Evolutionary conservation across 2,797 vertebrate species (phyloP).

Genomic region (Acanthurus lineatus): DNA sequence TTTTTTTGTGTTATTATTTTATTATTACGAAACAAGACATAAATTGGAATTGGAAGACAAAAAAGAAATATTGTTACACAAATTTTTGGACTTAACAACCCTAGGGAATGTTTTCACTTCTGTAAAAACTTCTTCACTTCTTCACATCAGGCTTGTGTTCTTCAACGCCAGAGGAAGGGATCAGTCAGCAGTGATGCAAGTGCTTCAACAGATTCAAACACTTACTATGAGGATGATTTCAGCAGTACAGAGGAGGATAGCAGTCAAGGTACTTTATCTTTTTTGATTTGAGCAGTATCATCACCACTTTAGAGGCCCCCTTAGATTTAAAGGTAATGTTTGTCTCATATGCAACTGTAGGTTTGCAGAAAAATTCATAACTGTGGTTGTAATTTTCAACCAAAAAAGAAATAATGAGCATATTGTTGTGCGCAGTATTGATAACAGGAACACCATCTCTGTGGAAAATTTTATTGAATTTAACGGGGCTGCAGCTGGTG

Average conservation of each 20-base stretch:
- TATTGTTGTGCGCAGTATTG: neutral
- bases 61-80: neutral
- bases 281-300: constrained; percentile 17
- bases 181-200: constrained; percentile 98
- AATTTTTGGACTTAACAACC: no score
- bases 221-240: constrained; percentile 99
- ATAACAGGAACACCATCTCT: neutral
- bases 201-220: constrained; percentile 98
- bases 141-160: constrained; percentile 95
- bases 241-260: constrained; percentile 99
- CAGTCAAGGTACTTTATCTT: constrained; percentile 91
- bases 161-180: constrained; percentile 98
- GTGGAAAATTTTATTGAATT: no score
- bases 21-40: no score
- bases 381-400: neutral
- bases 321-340: constrained; percentile 7
- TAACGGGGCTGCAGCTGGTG: neutral
- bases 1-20: no score
- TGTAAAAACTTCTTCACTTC: no score
- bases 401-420: neutral
- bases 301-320: neutral
- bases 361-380: neutral
- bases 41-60: neutral
- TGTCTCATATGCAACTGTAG: constrained; percentile 23
- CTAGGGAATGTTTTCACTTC: no score